Evolutionary conservation across 2,797 vertebrate species (phyloP), one percentile per base, ranked within the genome.

Genomic region (Labroides dimidiatus): DNA sequence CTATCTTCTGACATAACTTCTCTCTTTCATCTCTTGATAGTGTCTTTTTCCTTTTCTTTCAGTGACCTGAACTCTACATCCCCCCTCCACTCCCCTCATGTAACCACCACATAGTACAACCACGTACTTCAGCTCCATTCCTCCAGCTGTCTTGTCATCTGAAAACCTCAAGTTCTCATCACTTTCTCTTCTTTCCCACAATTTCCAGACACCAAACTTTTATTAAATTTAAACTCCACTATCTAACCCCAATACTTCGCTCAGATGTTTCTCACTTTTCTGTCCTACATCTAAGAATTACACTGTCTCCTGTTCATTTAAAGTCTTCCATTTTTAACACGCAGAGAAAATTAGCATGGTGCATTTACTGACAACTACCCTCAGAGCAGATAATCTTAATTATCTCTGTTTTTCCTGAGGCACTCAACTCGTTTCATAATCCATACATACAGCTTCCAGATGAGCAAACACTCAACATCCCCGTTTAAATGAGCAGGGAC

Each of bases 11-110:
- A n/a, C n/a, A 0, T 50, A 30, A 57, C 23, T 17, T 64, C 39
- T 62, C 45, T 30, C 42, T 54, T 54, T 39, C 15, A 61, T 63
- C 45, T 24, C 4, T 37, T 58, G 17, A 33, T 69, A 14, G 47
- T 45, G 49, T 59, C 17, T 30, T 54, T 75, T 72, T 41, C 45
- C 64, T 64, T 74, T 69, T 13, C 21, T 15, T 6, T 15, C 42
- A 24, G 64, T 53, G 48, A 62, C n/a, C 24, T 14, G 24, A 44
- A 52, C 33, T 30, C 16, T 48, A 14, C 39, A 14, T 39, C 30
- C 19, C 44, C 49, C 12, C 15, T 54, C 1, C 36, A 3, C 47
- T 49, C 58, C 11, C 4, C 13, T 81, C 15, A 64, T 73, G 59
- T 43, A 65, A 50, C 39, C 54, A 48, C 61, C 55, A 59, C 27